Evolutionary conservation across 1,140 invertebrate genomes (phyloP).

Genomic region (Forficula auricularia): DNA sequence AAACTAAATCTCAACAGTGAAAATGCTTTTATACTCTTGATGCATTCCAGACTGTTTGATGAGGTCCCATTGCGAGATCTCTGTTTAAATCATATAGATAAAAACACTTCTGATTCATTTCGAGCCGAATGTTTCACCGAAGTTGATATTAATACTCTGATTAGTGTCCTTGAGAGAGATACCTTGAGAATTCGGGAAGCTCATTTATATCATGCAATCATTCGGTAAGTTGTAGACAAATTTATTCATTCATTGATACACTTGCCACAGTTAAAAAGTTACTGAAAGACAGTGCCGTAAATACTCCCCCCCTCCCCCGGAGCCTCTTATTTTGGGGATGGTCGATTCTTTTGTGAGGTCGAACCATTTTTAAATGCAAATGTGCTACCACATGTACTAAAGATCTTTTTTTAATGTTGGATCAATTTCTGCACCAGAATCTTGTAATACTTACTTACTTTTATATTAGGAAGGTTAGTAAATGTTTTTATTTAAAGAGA

Average conservation of each 20-base stretch:
- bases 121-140: conserved; percentile 74
- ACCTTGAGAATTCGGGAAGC: conserved; percentile 65
- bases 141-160: conserved; percentile 68
- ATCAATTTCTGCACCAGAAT: too few species aligned
- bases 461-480: too few species aligned
- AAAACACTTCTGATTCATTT: conserved; percentile 63
- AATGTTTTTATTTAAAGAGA: too few species aligned
- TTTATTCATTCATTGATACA: neutral
- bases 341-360: too few species aligned
- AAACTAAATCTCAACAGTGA: conserved; percentile 61
- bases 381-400: too few species aligned
- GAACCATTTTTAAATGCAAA: too few species aligned
- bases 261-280: too few species aligned
- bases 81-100: conserved; percentile 73
- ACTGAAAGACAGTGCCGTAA: too few species aligned
- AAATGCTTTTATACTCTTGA: conserved; percentile 72
- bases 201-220: conserved; percentile 55
- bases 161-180: conserved; percentile 62
- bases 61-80: conserved; percentile 58
- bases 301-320: too few species aligned
- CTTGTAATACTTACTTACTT: too few species aligned
- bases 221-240: conserved; percentile 27
- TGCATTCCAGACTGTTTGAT: conserved; percentile 61
- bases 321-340: too few species aligned
- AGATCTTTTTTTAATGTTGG: too few species aligned